A percentile compares a stretch with the other conserved stretches of the same genome.
phyloP scores from a whole-genome alignment of 2,888 invertebrate species.

The Athrips mouffetella region DNA sequence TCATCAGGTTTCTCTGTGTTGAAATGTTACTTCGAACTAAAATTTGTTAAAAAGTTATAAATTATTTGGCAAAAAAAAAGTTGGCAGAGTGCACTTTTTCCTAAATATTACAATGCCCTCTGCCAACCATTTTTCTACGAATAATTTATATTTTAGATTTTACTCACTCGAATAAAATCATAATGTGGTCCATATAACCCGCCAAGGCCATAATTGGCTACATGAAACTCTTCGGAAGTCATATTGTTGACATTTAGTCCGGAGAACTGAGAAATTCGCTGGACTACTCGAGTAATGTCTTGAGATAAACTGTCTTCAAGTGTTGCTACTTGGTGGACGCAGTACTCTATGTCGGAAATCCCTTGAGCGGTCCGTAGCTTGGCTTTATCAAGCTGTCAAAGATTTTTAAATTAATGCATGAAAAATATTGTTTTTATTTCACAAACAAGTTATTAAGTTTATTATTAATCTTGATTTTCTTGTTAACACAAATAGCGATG shows the following conservation, averaged over 20 bases:
- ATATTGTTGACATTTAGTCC: conserved; percentile 81
- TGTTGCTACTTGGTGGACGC: conserved; percentile 96
- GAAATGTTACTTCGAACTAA: no score
- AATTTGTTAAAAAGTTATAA: no score
- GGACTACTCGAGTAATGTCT: conserved; percentile 83
- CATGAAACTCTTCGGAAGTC: conserved; percentile 95
- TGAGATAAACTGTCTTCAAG: conserved; percentile 87
- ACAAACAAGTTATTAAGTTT: no score
- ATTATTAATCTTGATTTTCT: no score
- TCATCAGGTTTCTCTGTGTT: no score
- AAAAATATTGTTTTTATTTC: no score
- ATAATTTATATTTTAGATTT: no score
- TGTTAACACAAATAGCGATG: no score
- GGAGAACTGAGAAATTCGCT: conserved; percentile 87
- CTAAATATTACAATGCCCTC: no score
- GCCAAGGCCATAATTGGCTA: conserved; percentile 96
- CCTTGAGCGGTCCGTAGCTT: conserved; percentile 33
- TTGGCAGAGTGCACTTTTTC: no score
- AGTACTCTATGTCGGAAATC: conserved; percentile 83
- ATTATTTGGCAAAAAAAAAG: no score
- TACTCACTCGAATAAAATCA: conserved; percentile 84
- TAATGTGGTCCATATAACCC: conserved; percentile 97
- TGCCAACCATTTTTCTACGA: no score
- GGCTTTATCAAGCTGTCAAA: neutral
- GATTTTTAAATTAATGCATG: neutral